These are phyloP conservation scores for Crocallis elinguaria DNA, from an alignment of 2,888 invertebrate species.

Conservation along the genomic window DNA sequence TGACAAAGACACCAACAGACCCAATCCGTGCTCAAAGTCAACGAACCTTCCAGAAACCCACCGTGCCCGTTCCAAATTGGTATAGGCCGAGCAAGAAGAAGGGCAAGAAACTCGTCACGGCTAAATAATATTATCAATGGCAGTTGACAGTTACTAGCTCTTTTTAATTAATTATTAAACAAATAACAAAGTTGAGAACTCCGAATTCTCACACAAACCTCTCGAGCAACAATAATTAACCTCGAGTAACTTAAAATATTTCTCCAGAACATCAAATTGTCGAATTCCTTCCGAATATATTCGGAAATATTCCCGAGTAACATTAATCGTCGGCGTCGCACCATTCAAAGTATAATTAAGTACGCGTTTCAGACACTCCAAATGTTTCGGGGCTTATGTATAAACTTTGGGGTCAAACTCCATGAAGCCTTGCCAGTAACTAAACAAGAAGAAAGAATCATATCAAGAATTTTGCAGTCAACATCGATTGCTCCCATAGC, in stretches of 20 bases:
- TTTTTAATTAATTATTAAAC: not conserved
- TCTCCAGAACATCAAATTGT: slow-evolving; percentile 6
- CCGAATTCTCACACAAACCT: not conserved
- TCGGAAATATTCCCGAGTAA: not conserved
- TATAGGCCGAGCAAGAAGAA: no score
- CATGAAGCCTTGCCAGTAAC: not conserved
- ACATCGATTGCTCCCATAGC: no score
- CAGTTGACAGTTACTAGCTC: no score
- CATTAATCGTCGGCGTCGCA: slow-evolving; percentile 28
- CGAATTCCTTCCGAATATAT: slow-evolving; percentile 1
- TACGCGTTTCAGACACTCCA: slow-evolving; percentile 24
- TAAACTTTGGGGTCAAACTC: slow-evolving; percentile 23
- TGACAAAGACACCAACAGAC: no score
- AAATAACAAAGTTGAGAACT: not conserved
- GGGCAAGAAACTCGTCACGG: no score
- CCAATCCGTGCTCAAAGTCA: no score
- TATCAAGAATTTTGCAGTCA: no score
- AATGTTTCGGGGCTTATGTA: slow-evolving; percentile 28
- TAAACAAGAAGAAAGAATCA: no score
- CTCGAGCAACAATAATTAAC: not conserved
- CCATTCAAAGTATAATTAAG: slow-evolving; percentile 36
- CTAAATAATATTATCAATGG: no score
- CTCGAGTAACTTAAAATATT: not conserved
- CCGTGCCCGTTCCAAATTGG: no score
- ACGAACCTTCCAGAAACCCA: no score